Conservation (phyloP, 1,140 invertebrate genomes). For the Lordiphosa stackelbergi region DNA sequence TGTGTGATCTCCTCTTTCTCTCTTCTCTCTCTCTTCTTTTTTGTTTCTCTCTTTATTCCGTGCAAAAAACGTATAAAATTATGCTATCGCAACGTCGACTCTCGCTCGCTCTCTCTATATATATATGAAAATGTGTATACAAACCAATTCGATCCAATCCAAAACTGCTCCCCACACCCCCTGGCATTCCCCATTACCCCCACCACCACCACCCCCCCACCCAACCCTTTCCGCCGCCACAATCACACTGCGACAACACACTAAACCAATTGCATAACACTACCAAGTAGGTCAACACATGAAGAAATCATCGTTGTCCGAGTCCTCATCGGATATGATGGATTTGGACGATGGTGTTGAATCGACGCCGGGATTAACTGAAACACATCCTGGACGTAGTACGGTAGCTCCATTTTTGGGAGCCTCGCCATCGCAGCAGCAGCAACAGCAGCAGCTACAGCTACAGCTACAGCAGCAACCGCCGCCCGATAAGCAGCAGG, state of each 20-base stretch:
- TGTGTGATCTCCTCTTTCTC: conserved; percentile 74
- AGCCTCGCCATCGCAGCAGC: conserved; percentile 59
- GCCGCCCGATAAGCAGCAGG: conserved; percentile 34
- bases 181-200: conserved; percentile 26
- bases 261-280: conserved; percentile 69
- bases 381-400: conserved; percentile 73
- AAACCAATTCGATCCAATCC: conserved; percentile 15
- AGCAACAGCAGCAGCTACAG: conserved; percentile 28
- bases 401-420: conserved; percentile 76
- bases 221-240: conserved; percentile 22
- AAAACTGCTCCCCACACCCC: conserved; percentile 26
- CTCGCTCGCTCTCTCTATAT: neutral
- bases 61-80: conserved; percentile 19
- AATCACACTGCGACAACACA: conserved; percentile 33
- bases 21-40: conserved; percentile 73
- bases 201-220: conserved; percentile 19
- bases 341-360: conserved; percentile 94
- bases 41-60: conserved; percentile 75
- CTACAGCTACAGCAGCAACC: conserved; percentile 43
- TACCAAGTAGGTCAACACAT: conserved; percentile 87
- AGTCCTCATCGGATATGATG: conserved; percentile 96
- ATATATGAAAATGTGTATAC: neutral
- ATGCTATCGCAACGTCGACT: neutral
- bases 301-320: conserved; percentile 93
- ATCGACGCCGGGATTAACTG: conserved; percentile 82